Percentiles rank a stretch among this genome's conserved stretches.
These are phyloP conservation scores for Nineta flava DNA, from an alignment of 2,888 invertebrate genomes.

Conservation along the genomic window DNA sequence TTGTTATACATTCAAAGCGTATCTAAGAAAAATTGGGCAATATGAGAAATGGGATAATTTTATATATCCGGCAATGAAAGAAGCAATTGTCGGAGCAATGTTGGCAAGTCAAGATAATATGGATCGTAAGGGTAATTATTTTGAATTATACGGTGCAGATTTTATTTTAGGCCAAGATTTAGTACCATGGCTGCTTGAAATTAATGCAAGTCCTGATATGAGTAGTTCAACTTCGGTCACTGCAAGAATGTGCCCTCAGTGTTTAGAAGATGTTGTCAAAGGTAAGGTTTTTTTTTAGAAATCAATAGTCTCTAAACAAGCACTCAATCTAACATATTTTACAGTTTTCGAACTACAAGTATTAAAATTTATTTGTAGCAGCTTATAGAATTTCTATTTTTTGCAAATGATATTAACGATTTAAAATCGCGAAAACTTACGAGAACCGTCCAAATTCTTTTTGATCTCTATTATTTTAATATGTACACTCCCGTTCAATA, in stretches of 20 bases:
- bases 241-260: slow-evolving; percentile 68
- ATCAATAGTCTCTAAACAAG: neutral
- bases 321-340: neutral
- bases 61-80: slow-evolving; percentile 67
- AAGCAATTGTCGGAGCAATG: slow-evolving; percentile 39
- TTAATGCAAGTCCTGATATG: slow-evolving; percentile 87
- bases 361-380: no score
- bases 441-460: no score
- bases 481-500: no score
- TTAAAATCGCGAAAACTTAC: no score
- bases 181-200: slow-evolving; percentile 85
- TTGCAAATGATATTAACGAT: no score
- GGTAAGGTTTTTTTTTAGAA: slow-evolving; percentile 33
- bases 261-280: slow-evolving; percentile 81
- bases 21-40: slow-evolving; percentile 51
- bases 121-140: slow-evolving; percentile 68
- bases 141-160: slow-evolving; percentile 89
- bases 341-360: neutral
- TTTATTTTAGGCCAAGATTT: slow-evolving; percentile 84
- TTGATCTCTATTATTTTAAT: no score
- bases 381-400: no score
- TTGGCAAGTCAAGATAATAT: slow-evolving; percentile 74
- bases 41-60: slow-evolving; percentile 65
- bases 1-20: slow-evolving; percentile 56
- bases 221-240: slow-evolving; percentile 84